Base-by-base conservation (phyloP, 2,797 vertebrate genomes). In the Neosilurus hyrtlii region DNA sequence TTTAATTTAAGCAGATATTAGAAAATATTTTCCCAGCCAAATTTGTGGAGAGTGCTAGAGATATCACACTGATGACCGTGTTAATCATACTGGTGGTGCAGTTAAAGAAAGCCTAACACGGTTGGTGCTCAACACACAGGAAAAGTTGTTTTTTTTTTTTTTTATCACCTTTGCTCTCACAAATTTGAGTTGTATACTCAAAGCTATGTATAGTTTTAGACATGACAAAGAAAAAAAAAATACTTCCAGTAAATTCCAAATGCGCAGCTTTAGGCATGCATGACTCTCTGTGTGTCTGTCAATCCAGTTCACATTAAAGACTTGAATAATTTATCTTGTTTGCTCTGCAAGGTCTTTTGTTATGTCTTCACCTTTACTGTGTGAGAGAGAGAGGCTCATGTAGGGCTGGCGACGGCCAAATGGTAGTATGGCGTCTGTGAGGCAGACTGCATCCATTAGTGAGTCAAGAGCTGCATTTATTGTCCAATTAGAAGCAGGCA, bases 401-500 rank as follows among this genome's bases (percentile, higher is more conserved):
- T 92, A 94, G 93, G 94, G 93, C 95, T 94, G 96, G 95, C 94
- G 95, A 96, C 95, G 95, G 94, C 92, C 95, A 97, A 98, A 98
- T 97, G 95, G 94, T 93, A 96, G 94, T 91, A 93, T 96, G 96
- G 96, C 95, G 95, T 97, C 96, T 95, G 92, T 87, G 91, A 93
- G 92, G 92, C 91, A 96, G 95, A 94, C 95, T 95, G 94, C 92
- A 95, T 94, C 94, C 93, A 97, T 97, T 96, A 97, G 93, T 71
- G 88, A 93, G 93, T 94, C 94, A 94, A 95, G 94, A 96, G 95
- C 92, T 88, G 94, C 93, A 94, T 96, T 98, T 97, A 97, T 95
- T 96, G 95, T 96, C 96, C 96, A 98, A 97, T 97, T 98, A 98
- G 95, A 96, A 93, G 91, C 93, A 93, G 91, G 87, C 89, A 95